Percentiles rank a stretch among this genome's conserved stretches.
Evolutionary conservation across 1,140 invertebrate species (phyloP).

Genomic region (Drosophila watanabei): DNA sequence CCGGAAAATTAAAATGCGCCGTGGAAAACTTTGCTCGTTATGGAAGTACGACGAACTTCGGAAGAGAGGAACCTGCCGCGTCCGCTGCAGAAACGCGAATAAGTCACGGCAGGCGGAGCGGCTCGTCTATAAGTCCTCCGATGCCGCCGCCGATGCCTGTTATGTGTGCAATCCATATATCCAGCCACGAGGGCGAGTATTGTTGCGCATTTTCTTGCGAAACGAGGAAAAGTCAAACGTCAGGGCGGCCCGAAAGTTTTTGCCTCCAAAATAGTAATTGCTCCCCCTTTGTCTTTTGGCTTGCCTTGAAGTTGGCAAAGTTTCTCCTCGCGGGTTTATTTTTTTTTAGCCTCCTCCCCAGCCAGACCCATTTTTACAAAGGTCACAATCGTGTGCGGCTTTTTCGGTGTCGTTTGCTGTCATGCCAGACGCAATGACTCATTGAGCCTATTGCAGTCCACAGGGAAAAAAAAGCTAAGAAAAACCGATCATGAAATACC

Average conservation of each 20-base stretch:
- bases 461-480: not conserved
- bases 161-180: constrained; percentile 52
- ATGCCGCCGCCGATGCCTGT: constrained; percentile 27
- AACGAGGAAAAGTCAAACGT: constrained; percentile 63
- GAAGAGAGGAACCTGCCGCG: constrained; percentile 56
- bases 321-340: constrained; percentile 47
- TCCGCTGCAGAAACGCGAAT: constrained; percentile 70
- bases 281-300: constrained; percentile 53
- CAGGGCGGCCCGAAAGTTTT: constrained; percentile 68
- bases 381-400: constrained; percentile 62
- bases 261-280: constrained; percentile 57
- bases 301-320: constrained; percentile 55
- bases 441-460: constrained; percentile 33
- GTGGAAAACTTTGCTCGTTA: constrained; percentile 62
- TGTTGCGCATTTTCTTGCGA: constrained; percentile 73
- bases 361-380: constrained; percentile 25
- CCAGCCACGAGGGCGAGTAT: constrained; percentile 30
- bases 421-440: constrained; percentile 60
- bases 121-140: constrained; percentile 28
- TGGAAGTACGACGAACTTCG: constrained; percentile 11
- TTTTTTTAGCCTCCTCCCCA: constrained; percentile 6
- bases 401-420: constrained; percentile 57
- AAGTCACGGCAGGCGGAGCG: constrained; percentile 70
- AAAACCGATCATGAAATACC: not conserved
- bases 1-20: constrained; percentile 72